Conservation (phyloP, 2,797 vertebrate genomes). For the Cyclopterus lumpus region DNA sequence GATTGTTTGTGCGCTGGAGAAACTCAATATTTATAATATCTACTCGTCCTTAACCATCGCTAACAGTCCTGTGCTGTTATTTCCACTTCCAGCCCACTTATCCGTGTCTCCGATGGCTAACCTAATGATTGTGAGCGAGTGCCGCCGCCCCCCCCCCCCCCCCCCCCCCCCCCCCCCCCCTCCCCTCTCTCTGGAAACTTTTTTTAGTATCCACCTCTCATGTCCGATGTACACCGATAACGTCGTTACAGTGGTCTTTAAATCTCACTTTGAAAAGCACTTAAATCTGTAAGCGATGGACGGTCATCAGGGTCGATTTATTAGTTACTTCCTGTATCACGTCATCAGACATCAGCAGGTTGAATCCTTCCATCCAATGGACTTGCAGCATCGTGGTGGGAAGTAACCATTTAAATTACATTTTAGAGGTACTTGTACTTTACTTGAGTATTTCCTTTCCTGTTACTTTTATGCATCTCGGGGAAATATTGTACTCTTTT, state of each 20-base stretch:
- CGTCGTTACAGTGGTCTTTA: conserved; percentile 27
- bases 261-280: conserved; percentile 10
- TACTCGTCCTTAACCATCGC: background rate
- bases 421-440: background rate
- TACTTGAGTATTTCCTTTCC: background rate
- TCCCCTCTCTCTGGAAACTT: conserved; percentile 31
- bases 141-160: too few species aligned
- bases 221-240: conserved; percentile 25
- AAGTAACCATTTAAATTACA: background rate
- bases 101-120: conserved; percentile 17
- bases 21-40: conserved; percentile 29
- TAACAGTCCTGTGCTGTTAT: background rate
- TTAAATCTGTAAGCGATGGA: conserved; percentile 11
- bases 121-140: conserved; percentile 26
- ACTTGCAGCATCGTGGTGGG: background rate
- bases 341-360: conserved; percentile 17
- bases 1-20: background rate
- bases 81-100: conserved; percentile 9
- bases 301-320: conserved; percentile 23
- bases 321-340: conserved; percentile 16
- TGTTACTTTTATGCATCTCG: background rate
- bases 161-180: too few species aligned
- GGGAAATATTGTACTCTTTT: background rate
- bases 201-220: conserved; percentile 32
- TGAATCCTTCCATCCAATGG: background rate